phyloP scores from a whole-genome alignment of 2,113 vertebrate genomes.

The Onychorhynchus coronatus region DNA sequence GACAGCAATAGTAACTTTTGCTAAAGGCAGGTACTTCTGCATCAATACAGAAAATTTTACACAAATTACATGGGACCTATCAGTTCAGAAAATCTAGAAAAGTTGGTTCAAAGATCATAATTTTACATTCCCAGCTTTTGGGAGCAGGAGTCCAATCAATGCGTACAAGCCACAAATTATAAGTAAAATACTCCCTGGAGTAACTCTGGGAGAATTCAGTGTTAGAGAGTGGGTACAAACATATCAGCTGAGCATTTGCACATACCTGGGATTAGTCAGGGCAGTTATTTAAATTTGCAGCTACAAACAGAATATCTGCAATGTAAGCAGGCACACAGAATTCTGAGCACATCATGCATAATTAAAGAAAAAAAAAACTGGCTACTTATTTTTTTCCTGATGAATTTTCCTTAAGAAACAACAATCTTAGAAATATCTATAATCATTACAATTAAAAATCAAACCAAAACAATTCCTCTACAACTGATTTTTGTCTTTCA shows the following conservation, averaged over 20 bases:
- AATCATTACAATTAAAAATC: background rate
- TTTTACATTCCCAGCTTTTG: slow-evolving; percentile 9
- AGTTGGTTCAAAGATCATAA: background rate
- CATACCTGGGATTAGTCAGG: background rate
- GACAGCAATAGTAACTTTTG: slow-evolving; percentile 21
- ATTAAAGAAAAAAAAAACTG: background rate
- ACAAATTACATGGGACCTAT: slow-evolving; percentile 14
- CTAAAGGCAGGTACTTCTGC: slow-evolving; percentile 31
- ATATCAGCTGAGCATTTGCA: background rate
- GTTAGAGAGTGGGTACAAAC: background rate
- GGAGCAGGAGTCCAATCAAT: background rate
- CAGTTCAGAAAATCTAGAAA: background rate
- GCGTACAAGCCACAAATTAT: background rate
- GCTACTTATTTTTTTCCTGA: background rate
- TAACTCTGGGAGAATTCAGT: background rate
- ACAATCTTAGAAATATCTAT: background rate
- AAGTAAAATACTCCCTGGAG: background rate
- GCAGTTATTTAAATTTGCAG: background rate
- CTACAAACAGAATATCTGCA: background rate
- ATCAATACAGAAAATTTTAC: slow-evolving; percentile 6
- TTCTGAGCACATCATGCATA: background rate
- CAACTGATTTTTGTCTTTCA: background rate
- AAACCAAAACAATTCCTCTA: background rate
- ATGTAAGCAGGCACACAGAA: background rate
- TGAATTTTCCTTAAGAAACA: slow-evolving; percentile 13